A percentile compares a stretch with the other conserved stretches of the same genome.
phyloP scores from a whole-genome alignment of 2,797 vertebrate genomes.

The Enteromius trimaculatus region DNA sequence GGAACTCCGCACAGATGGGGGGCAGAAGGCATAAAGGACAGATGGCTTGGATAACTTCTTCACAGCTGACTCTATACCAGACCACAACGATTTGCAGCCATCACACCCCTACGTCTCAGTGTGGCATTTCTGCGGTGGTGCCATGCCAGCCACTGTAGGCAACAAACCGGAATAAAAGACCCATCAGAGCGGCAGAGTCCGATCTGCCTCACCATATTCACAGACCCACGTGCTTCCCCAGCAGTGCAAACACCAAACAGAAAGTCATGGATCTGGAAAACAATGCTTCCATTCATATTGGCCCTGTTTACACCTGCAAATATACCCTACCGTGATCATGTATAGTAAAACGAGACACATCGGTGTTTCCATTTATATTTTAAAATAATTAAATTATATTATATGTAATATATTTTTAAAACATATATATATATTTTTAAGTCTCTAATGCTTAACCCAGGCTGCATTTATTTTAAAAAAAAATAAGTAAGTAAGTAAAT shows the following conservation, averaged over 20 bases:
- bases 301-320: neutral
- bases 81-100: conserved; percentile 31
- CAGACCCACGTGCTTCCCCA: neutral
- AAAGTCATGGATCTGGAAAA: conserved; percentile 7
- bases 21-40: conserved; percentile 45
- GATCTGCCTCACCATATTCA: conserved; percentile 42
- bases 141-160: conserved; percentile 44
- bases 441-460: neutral
- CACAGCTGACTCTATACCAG: conserved; percentile 47
- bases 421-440: too few relatives aligned
- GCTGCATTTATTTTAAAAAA: neutral
- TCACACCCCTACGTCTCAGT: conserved; percentile 33
- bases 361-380: neutral
- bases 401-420: neutral
- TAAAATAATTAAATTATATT: neutral
- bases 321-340: neutral
- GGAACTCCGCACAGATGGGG: conserved; percentile 42
- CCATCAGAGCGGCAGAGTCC: conserved; percentile 49
- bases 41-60: conserved; percentile 54
- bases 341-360: neutral
- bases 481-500: too few relatives aligned
- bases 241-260: conserved; percentile 11
- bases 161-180: conserved; percentile 53
- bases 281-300: neutral
- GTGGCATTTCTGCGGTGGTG: conserved; percentile 25